Conservation (phyloP, 2,888 invertebrate genomes). For the Agrotis ipsilon region DNA sequence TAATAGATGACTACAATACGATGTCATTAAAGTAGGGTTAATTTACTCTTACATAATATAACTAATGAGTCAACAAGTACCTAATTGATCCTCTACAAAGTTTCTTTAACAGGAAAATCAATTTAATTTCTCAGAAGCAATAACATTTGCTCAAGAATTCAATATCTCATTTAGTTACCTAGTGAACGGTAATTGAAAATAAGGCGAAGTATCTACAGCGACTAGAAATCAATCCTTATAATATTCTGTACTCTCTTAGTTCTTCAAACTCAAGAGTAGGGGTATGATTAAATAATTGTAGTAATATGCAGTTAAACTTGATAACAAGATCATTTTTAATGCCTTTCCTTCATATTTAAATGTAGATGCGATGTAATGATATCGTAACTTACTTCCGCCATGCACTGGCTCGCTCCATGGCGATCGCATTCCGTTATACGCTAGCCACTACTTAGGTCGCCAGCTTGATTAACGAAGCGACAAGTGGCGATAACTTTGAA, state of each 20-base stretch:
- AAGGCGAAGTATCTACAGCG: not conserved
- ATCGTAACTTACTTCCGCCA: slow-evolving; percentile 69
- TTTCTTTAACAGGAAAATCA: slow-evolving; percentile 3
- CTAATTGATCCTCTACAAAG: not conserved
- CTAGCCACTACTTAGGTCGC: slow-evolving; percentile 61
- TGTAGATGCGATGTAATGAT: slow-evolving; percentile 60
- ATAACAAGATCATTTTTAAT: slow-evolving; percentile 51
- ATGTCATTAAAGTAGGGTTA: slow-evolving; percentile 9
- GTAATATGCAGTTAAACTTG: slow-evolving; percentile 34
- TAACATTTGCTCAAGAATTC: not conserved
- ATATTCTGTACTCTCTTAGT: not conserved
- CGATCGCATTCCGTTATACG: slow-evolving; percentile 80
- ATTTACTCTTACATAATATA: not conserved
- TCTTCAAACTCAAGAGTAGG: slow-evolving; percentile 3
- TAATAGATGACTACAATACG: slow-evolving; percentile 8
- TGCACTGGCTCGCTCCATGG: slow-evolving; percentile 60
- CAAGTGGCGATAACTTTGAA: slow-evolving; percentile 52
- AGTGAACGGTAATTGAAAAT: not conserved
- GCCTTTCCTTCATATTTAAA: slow-evolving; percentile 55
- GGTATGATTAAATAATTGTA: slow-evolving; percentile 25
- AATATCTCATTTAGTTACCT: too few relatives aligned
- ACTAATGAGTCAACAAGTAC: slow-evolving; percentile 18
- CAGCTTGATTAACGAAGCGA: slow-evolving; percentile 71
- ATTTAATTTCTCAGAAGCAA: not conserved
- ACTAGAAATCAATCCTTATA: not conserved